Evolutionary conservation across 2,888 invertebrate genomes (phyloP).

Genomic region (Fragum whitleyi): DNA sequence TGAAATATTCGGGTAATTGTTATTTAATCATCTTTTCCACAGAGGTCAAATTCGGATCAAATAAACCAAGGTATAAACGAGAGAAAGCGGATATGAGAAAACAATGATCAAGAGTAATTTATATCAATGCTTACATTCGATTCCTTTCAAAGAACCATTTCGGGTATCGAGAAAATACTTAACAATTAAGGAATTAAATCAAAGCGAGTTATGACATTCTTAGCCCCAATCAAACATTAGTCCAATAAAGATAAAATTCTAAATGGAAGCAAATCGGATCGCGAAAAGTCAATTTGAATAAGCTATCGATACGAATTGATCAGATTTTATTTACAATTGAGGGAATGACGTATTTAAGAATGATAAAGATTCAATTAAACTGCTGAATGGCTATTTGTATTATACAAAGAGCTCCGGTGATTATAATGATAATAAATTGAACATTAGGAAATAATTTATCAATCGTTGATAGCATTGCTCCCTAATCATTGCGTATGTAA

Average conservation of each 20-base stretch:
- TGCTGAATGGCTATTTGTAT: slow-evolving; percentile 17
- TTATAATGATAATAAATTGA: slow-evolving; percentile 1
- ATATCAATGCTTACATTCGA: no score
- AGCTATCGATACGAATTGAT: background rate
- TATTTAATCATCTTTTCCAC: no score
- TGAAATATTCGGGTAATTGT: no score
- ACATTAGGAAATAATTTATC: slow-evolving; percentile 12
- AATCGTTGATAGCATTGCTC: background rate
- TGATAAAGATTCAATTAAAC: slow-evolving; percentile 21
- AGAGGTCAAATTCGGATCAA: no score
- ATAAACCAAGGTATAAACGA: no score
- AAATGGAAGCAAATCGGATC: background rate
- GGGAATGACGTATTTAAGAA: background rate
- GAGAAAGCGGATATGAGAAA: no score
- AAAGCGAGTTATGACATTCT: background rate
- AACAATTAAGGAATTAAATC: background rate
- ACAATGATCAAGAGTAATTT: no score
- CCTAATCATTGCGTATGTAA: slow-evolving; percentile 7
- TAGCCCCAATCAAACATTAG: background rate
- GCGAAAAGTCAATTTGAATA: slow-evolving; percentile 20
- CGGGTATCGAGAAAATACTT: no score
- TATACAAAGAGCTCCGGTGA: background rate
- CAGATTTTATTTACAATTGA: background rate
- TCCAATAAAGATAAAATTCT: background rate
- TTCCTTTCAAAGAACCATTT: no score